Evolutionary conservation across 2,888 invertebrate species (phyloP).

Genomic region (Cotesia congregata): DNA sequence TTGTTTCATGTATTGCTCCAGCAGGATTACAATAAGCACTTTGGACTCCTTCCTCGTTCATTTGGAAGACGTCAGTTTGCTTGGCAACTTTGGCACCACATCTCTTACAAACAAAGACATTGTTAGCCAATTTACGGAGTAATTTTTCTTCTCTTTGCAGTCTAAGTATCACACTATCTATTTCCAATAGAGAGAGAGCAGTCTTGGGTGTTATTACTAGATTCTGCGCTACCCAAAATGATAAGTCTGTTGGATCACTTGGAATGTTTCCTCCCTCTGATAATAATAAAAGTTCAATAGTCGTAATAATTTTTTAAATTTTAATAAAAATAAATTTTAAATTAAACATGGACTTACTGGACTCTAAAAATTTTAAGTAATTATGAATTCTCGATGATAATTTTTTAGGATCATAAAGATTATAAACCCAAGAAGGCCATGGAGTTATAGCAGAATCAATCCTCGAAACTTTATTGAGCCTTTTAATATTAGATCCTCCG

Average conservation of each 20-base stretch:
- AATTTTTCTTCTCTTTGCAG: constrained; percentile 74
- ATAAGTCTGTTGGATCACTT: constrained; percentile 78
- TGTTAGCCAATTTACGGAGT: constrained; percentile 48
- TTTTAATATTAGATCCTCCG: constrained; percentile 49
- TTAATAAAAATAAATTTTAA: neutral
- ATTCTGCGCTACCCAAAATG: constrained; percentile 87
- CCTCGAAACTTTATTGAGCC: constrained; percentile 59
- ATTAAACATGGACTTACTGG: constrained; percentile 52
- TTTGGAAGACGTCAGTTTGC: constrained; percentile 81
- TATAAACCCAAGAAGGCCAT: constrained; percentile 80
- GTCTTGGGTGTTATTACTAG: constrained; percentile 79
- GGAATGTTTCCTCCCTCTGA: constrained; percentile 73
- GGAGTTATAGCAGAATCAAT: constrained; percentile 73
- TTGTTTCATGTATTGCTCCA: constrained; percentile 85
- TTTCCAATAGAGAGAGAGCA: constrained; percentile 76
- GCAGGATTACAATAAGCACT: constrained; percentile 85
- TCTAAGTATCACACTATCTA: constrained; percentile 79
- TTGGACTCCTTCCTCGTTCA: constrained; percentile 85
- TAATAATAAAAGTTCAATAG: constrained; percentile 21
- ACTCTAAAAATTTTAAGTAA: constrained; percentile 60
- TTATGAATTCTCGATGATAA: constrained; percentile 68
- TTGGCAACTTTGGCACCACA: constrained; percentile 73
- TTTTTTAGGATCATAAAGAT: constrained; percentile 74
- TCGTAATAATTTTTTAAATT: constrained; percentile 9
- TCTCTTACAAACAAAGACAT: constrained; percentile 71